Evolutionary conservation across 2,888 invertebrate species (phyloP).

Genomic region (Eupithecia dodoneata): DNA sequence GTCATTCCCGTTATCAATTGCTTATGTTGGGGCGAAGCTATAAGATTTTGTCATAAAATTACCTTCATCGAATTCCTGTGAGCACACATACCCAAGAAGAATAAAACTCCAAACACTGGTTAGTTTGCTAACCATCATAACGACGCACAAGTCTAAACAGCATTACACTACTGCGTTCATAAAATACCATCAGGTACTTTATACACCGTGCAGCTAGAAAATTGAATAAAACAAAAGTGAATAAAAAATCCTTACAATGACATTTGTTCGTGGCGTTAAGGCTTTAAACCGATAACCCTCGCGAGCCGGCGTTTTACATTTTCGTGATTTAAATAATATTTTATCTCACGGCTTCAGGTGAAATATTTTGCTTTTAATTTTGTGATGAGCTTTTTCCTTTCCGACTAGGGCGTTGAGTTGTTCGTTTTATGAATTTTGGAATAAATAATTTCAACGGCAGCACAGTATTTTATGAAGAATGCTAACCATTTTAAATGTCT

Average conservation of each 20-base stretch:
- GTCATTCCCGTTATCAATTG: background rate
- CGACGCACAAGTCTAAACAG: background rate
- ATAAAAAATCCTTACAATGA: conserved; percentile 38
- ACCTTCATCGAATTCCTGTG: conserved; percentile 65
- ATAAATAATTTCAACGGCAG: background rate
- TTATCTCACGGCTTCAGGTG: conserved; percentile 30
- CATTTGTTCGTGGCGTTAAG: conserved; percentile 24
- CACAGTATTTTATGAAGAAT: background rate
- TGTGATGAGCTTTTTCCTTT: conserved; percentile 8
- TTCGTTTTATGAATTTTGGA: background rate
- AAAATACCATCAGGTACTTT: background rate
- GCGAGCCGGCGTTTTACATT: conserved; percentile 24
- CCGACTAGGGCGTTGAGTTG: background rate
- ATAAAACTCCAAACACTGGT: conserved; percentile 44
- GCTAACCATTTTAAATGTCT: background rate
- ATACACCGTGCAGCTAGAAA: conserved; percentile 7
- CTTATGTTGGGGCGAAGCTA: background rate
- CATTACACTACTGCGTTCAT: conserved; percentile 2
- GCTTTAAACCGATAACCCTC: conserved; percentile 34
- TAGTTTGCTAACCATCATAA: conserved; percentile 38
- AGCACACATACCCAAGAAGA: conserved; percentile 49
- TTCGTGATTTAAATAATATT: conserved; percentile 14
- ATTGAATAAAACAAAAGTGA: conserved; percentile 21
- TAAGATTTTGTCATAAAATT: conserved; percentile 27
- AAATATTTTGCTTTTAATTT: conserved; percentile 26